phyloP scores from a whole-genome alignment of 2,113 vertebrate species.

The Neolamprologus longior region DNA sequence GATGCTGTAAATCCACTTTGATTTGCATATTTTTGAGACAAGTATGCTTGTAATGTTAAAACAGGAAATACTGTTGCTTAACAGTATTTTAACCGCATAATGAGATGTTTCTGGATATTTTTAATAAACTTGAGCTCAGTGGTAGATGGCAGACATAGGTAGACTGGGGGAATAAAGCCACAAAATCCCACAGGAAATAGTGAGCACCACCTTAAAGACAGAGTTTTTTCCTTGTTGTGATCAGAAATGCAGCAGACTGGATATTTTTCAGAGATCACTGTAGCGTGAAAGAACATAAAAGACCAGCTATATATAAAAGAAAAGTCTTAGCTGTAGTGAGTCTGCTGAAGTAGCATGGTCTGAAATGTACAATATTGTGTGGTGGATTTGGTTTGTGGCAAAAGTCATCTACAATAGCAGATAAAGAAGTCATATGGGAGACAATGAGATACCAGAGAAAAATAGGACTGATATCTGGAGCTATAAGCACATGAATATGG shows the following conservation, averaged over 20 bases:
- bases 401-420: background rate
- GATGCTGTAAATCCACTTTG: background rate
- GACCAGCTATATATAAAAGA: background rate
- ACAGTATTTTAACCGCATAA: background rate
- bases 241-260: background rate
- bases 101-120: background rate
- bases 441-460: background rate
- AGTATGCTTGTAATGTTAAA: background rate
- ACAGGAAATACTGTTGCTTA: background rate
- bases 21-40: background rate
- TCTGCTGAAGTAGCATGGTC: background rate
- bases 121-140: background rate
- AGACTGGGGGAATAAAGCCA: background rate
- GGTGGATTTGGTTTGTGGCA: background rate
- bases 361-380: background rate
- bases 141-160: background rate
- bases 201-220: background rate
- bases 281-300: slow-evolving; percentile 1
- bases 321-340: background rate
- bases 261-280: background rate
- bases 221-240: background rate
- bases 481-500: background rate
- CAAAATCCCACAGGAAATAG: background rate
- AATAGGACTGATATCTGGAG: background rate
- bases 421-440: background rate